These are phyloP conservation scores for Melanogrammus aeglefinus DNA, from an alignment of 2,797 vertebrate genomes.

Conservation along the genomic window DNA sequence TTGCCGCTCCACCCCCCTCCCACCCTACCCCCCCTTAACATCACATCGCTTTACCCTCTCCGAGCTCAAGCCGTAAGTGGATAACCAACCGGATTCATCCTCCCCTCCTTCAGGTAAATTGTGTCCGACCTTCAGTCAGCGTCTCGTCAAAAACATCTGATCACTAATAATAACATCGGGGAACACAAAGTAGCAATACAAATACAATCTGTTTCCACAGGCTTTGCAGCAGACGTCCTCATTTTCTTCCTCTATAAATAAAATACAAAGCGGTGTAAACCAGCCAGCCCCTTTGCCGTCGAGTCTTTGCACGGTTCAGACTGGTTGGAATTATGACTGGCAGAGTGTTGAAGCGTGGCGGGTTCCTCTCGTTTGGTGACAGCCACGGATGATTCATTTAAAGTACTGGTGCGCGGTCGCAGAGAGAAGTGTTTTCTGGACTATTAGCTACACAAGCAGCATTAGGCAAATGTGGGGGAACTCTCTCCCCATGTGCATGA, in stretches of 20 bases:
- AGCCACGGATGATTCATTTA: conserved; percentile 67
- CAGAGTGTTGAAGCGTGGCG: conserved; percentile 46
- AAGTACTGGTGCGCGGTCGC: conserved; percentile 53
- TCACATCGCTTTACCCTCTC: conserved; percentile 17
- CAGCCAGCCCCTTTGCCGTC: neutral
- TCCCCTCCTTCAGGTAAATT: neutral
- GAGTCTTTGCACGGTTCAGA: conserved; percentile 12
- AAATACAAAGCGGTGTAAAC: neutral
- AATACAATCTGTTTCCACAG: too few species aligned
- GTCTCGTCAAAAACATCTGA: neutral
- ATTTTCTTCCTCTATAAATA: neutral
- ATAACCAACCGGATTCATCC: neutral
- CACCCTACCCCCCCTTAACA: conserved; percentile 30
- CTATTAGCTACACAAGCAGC: conserved; percentile 76
- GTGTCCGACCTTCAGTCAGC: neutral
- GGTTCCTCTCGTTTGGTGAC: conserved; percentile 51
- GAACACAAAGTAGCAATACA: too few species aligned
- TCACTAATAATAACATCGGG: neutral
- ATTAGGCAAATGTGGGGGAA: conserved; percentile 69
- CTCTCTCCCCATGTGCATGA: conserved; percentile 57
- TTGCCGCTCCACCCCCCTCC: neutral
- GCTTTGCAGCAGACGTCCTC: neutral
- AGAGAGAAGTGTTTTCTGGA: conserved; percentile 67
- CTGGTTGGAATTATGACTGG: conserved; percentile 51
- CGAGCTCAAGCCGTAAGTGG: conserved; percentile 31